Evolutionary conservation across 2,888 invertebrate genomes (phyloP), one percentile per base, ranked within the genome.

Genomic region (Amiota mariae): DNA sequence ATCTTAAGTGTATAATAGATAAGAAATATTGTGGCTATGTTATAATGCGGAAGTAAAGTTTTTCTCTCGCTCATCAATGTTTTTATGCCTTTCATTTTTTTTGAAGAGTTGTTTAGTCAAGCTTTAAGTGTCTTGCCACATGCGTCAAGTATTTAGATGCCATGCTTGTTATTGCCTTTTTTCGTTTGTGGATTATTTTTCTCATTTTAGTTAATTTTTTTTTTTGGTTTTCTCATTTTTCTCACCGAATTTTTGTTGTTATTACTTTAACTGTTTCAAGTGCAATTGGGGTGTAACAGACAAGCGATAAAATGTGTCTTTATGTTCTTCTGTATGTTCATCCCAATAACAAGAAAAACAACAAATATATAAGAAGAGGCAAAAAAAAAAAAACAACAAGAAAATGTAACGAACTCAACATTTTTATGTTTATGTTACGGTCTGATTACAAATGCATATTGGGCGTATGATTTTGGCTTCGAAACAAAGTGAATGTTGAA

Each of bases 251-350:
- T 59, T 59, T 20, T 59, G n/a, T 59, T 36, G 36, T 36, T 36
- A 36, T 36, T 36, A 6, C 4, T 36, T 18, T 20, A 20, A 59
- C 18, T 20, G 20, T 59, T 20, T 10, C 59, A 59, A 59, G 20
- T 59, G 18, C 57, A 57, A 57, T 15, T 57, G 15, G 57, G 57
- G 57, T 15, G 57, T 18, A 57, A 20, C 59, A 20, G 36, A 6
- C 20, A 59, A 15, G 20, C 20, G 18, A 18, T 59, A 59, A 59
- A 18, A 59, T 18, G 18, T 59, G 59, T 59, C 59, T 59, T 59
- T 59, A 59, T 59, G 59, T n/a, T 20, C 20, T 57, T 13, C 15
- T 24, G 3, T 3, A 2, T 24, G 3, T 24, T 0, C 36, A 36
- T 36, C 36, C 36, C 36, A 6, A 36, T 36, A 36, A 36, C 1